Conservation (phyloP, 2,113 vertebrate species). For the Heterotilapia buettikoferi region DNA sequence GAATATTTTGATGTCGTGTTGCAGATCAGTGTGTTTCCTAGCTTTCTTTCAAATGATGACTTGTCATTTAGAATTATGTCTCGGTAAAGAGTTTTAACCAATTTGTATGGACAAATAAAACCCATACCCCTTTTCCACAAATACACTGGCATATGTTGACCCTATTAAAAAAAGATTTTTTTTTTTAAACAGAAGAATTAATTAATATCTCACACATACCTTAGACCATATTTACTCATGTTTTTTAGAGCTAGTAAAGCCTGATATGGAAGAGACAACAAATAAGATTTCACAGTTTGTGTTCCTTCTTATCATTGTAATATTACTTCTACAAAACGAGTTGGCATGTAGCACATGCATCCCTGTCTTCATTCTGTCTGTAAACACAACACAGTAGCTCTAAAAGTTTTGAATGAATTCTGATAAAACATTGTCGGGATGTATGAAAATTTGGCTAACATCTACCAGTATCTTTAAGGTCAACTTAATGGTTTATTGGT, state of each 20-base stretch:
- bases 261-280: not conserved
- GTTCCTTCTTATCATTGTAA: not conserved
- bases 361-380: not conserved
- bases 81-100: not conserved
- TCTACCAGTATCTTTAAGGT: rapidly evolving
- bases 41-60: not conserved
- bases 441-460: not conserved
- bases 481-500: not conserved
- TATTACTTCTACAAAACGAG: not conserved
- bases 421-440: not conserved
- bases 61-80: not conserved
- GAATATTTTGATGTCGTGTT: not conserved
- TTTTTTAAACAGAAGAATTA: not conserved
- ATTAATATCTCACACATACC: not conserved
- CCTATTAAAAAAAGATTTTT: not conserved
- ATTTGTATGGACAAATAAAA: not conserved
- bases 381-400: not conserved
- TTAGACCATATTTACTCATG: not conserved
- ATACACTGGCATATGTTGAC: not conserved
- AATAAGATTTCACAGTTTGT: not conserved
- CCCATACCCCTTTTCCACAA: not conserved
- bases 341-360: not conserved
- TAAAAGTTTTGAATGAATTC: not conserved
- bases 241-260: not conserved
- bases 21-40: not conserved